Base-by-base conservation (phyloP, 2,888 invertebrate genomes). In the Brachylomia viminalis region DNA sequence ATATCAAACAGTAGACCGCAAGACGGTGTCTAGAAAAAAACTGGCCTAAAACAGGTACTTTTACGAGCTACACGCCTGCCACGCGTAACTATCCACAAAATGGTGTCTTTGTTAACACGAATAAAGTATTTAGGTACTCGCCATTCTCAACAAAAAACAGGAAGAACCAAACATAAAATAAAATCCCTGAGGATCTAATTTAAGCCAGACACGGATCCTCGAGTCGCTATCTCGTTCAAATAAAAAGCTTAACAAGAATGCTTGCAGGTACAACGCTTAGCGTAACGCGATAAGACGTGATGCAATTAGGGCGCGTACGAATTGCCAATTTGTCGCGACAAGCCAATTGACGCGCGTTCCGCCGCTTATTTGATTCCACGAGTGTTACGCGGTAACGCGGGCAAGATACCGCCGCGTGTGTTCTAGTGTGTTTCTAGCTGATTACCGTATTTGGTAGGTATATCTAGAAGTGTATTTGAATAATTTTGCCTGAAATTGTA, bases 291-390 rank as follows among this genome's bases (percentile, higher is more conserved):
- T 86, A 83, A 90, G 89, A 87, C 88, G 81, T 85, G 80, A 72
- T 86, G 90, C 90, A 91, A 91, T 91, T 92, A 91, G 87, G 87
- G 80, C 82, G 87, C 88, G 79, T 86, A 91, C 90, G 91, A 92
- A 94, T 94, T 94, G 94, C 81, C 94, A 94, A 94, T 94, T 92
- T 93, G 88, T 83, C 83, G 87, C 88, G 87, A 86, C 91, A 90
- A 88, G 92, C 92, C 93, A 92, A 92, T 93, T 85, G 87, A 83
- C 84, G 86, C 75, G 73, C 78, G 77, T 77, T 67, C 64, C 81
- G 83, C 72, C 84, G 89, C 76, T 80, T 87, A 87, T 91, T 90
- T 85, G 87, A 90, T 90, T 87, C 79, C 27, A 74, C 73, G 75
- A 87, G 79, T 73, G 77, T 67, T n/a, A n/a, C n/a, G n/a, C 47